phyloP scores from a whole-genome alignment of 2,888 invertebrate species.

The Macaria liturata region DNA sequence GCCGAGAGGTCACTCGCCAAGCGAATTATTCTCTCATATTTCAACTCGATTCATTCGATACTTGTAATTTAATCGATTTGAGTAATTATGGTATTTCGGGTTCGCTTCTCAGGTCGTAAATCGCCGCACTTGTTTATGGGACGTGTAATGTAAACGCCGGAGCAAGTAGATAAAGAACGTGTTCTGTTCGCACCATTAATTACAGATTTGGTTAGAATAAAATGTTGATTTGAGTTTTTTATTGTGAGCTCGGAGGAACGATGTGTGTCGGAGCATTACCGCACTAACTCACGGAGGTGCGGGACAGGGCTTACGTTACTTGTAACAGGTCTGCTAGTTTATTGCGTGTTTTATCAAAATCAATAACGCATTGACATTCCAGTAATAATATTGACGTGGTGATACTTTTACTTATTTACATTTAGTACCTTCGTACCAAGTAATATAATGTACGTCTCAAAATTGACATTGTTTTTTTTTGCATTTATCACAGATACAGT shows the following conservation, averaged over 20 bases:
- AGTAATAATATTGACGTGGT: too few relatives aligned
- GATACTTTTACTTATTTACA: too few relatives aligned
- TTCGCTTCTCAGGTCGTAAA: conserved; percentile 28
- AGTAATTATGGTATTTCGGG: conserved; percentile 28
- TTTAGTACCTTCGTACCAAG: too few relatives aligned
- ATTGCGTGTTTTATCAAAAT: too few relatives aligned
- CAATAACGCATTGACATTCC: too few relatives aligned
- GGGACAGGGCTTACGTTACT: neutral
- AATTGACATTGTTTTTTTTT: too few relatives aligned
- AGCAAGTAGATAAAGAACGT: conserved; percentile 21
- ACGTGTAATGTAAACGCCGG: conserved; percentile 22
- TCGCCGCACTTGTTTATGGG: conserved; percentile 28
- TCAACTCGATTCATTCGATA: conserved; percentile 22
- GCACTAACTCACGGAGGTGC: neutral
- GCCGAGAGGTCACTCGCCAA: conserved; percentile 24
- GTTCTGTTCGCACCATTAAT: conserved; percentile 29
- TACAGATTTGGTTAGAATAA: conserved; percentile 25
- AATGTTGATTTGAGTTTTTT: conserved; percentile 28
- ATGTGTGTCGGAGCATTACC: conserved; percentile 2
- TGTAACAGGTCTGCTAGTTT: too few relatives aligned
- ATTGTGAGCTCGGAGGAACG: conserved; percentile 17
- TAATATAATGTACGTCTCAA: too few relatives aligned
- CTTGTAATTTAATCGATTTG: conserved; percentile 28
- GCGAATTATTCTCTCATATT: conserved; percentile 22
- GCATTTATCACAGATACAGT: too few relatives aligned